A percentile compares a stretch with the other conserved stretches of the same genome.
Evolutionary conservation across 2,113 vertebrate genomes (phyloP).

Genomic region (Callaeas wilsoni): DNA sequence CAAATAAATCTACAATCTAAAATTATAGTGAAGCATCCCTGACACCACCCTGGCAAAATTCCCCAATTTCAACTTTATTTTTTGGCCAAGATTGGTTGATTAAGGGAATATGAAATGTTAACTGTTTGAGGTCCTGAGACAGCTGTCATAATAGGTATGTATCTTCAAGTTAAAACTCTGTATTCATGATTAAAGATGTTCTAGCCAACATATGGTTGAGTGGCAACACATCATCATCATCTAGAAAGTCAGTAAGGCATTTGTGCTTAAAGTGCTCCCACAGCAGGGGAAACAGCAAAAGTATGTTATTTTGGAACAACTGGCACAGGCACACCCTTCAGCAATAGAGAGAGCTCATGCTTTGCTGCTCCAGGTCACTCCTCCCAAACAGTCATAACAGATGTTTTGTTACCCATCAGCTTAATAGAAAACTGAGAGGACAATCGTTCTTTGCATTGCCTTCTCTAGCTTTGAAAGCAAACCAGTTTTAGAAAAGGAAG

Average conservation of each 20-base stretch:
- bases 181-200: background rate
- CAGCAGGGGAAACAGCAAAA: background rate
- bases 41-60: background rate
- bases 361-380: background rate
- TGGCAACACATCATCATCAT: background rate
- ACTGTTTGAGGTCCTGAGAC: background rate
- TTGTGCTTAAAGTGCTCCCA: background rate
- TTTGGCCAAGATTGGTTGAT: background rate
- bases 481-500: background rate
- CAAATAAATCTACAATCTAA: background rate
- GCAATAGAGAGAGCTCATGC: background rate
- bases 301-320: background rate
- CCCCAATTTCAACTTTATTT: fast-evolving
- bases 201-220: background rate
- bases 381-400: background rate
- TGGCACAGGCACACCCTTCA: background rate
- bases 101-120: background rate
- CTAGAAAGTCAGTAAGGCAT: background rate
- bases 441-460: background rate
- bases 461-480: background rate
- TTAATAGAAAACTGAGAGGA: background rate
- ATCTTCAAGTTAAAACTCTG: background rate
- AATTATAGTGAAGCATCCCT: background rate
- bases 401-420: background rate
- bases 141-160: background rate